Conservation (phyloP, 2,797 vertebrate genomes). For the Anguilla megastoma region DNA sequence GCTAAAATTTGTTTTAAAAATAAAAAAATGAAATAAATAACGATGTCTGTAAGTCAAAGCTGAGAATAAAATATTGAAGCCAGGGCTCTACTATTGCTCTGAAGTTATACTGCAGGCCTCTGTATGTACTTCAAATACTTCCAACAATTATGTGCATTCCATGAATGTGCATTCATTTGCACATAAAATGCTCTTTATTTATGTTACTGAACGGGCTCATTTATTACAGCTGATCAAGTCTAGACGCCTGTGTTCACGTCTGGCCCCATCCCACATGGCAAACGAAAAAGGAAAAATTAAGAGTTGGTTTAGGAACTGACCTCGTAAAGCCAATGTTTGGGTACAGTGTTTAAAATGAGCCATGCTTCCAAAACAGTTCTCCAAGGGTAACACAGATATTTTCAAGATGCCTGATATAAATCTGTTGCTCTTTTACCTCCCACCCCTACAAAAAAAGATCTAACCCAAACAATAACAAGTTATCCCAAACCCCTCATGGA, state of each 20-base stretch:
- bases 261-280: background rate
- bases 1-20: background rate
- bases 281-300: background rate
- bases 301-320: background rate
- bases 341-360: background rate
- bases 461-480: background rate
- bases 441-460: background rate
- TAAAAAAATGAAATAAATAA: background rate
- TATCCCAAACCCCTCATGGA: background rate
- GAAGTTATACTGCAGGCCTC: background rate
- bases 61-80: background rate
- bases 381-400: background rate
- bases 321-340: background rate
- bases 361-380: background rate
- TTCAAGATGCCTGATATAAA: background rate
- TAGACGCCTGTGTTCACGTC: background rate
- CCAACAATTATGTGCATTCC: background rate
- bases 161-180: background rate
- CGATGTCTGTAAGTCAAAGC: background rate
- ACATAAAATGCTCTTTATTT: slow-evolving; percentile 21
- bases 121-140: background rate
- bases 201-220: background rate
- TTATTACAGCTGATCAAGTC: background rate
- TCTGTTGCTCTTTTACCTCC: background rate
- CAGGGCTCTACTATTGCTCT: background rate